Evolutionary conservation across 2,113 vertebrate species (phyloP).

Genomic region (Entosphenus tridentatus): DNA sequence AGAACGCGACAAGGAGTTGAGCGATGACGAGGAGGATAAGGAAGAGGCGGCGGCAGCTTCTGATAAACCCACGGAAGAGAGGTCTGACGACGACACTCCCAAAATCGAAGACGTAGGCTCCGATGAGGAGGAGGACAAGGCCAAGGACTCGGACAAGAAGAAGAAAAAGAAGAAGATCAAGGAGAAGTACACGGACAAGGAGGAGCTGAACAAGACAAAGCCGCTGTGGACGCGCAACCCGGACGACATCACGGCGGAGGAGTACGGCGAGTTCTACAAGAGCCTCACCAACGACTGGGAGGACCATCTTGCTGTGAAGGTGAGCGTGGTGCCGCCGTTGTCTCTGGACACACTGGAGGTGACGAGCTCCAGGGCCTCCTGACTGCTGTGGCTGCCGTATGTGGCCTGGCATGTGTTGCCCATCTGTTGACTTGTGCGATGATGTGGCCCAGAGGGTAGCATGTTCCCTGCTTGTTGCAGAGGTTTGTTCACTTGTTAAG

Average conservation of each 20-base stretch:
- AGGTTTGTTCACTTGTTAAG: too few species aligned
- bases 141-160: conserved; percentile 32
- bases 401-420: too few species aligned
- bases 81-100: conserved; percentile 18
- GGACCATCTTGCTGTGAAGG: conserved; percentile 76
- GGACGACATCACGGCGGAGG: conserved; percentile 76
- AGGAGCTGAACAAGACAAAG: conserved; percentile 88
- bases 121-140: conserved; percentile 57
- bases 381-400: too few species aligned
- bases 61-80: conserved; percentile 27
- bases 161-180: conserved; percentile 91
- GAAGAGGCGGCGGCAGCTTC: conserved; percentile 24
- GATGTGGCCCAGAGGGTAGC: too few species aligned
- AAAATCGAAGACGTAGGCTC: conserved; percentile 75
- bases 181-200: conserved; percentile 77
- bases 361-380: too few species aligned
- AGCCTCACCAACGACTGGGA: conserved; percentile 89
- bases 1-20: conserved; percentile 76
- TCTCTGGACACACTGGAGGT: too few species aligned
- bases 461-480: too few species aligned
- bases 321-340: conserved; percentile 13
- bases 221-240: conserved; percentile 85
- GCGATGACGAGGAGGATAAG: conserved; percentile 69
- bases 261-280: conserved; percentile 88
- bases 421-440: too few species aligned